Evolutionary conservation across 1,140 invertebrate species (phyloP), one percentile per base, ranked within the genome.

Genomic region (Drosophila athabasca): DNA sequence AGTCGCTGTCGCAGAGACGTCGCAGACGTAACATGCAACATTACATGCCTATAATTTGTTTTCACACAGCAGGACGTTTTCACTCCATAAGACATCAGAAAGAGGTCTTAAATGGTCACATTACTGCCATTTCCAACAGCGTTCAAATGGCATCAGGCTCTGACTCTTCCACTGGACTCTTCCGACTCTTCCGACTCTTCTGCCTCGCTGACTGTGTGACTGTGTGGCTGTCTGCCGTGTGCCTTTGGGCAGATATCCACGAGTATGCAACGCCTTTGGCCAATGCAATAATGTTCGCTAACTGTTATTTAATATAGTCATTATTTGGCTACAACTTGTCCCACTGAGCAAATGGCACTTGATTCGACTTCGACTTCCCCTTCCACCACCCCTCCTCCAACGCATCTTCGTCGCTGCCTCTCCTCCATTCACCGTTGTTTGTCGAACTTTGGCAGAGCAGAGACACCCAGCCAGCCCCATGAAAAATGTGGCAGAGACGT

Each of bases 31-130:
- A 90, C 88, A 90, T 90, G 88, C 88, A 90, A 90, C 88, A 90
- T 90, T 90, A 90, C 87, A 90, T 90, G 88, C 87, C 79, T 90
- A 88, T 90, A 90, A 90, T 90, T 90, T 90, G 87, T 90, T 90
- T 90, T 90, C 81, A 90, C 79, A 90, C 88, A 90, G 87, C 88
- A 90, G 88, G 88, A 90, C 82, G 88, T 90, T 90, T 90, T 90
- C 88, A 90, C 87, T 90, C 87, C 64, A 90, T 90, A 84, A 90
- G 87, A 87, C 87, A 90, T 90, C 88, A 88, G 88, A 90, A 90
- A 90, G 80, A 88, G 87, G 88, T 88, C 83, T 90, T 90, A 90
- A 90, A 90, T 90, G 83, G 88, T 90, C 88, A 90, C 88, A 90
- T 90, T 90, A 90, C 82, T 88, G 80, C 77, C 87, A 90, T 84